These are phyloP conservation scores for Ricordea florida DNA, from an alignment of 92 coral and sea anemone genomes.

Conservation along the genomic window DNA sequence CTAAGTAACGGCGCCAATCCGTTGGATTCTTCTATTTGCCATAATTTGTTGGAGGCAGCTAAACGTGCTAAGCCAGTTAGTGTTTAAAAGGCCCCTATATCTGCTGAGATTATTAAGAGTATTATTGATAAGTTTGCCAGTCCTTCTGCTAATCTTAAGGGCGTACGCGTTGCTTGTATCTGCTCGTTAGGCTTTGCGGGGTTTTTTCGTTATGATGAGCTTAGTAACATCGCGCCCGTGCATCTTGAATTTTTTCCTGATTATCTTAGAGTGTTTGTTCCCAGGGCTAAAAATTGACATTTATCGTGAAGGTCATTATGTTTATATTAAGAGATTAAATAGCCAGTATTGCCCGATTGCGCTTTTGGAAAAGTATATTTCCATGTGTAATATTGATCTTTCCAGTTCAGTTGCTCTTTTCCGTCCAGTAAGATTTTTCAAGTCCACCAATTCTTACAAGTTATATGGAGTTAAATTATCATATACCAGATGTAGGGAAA, in stretches of 20 bases:
- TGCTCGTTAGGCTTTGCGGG: background rate
- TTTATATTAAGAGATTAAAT: constrained; percentile 26
- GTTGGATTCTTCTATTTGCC: too few species aligned
- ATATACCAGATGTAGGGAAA: too few species aligned
- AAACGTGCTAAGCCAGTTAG: too few species aligned
- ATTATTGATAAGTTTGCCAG: too few species aligned
- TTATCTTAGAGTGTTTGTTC: constrained; percentile 40
- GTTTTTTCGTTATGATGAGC: constrained; percentile 25
- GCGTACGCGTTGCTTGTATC: background rate
- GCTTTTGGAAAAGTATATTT: constrained; percentile 26
- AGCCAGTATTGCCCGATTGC: constrained; percentile 40
- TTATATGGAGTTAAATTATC: too few species aligned
- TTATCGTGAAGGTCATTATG: constrained; percentile 49
- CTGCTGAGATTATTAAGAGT: too few species aligned
- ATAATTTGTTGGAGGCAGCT: too few species aligned
- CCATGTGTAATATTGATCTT: background rate
- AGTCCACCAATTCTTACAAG: background rate
- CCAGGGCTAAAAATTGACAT: constrained; percentile 41
- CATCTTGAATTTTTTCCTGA: constrained; percentile 27
- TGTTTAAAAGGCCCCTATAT: too few species aligned
- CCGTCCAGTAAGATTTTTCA: background rate
- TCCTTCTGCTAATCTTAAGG: background rate
- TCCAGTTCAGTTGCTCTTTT: background rate
- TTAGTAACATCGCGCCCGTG: constrained; percentile 2
- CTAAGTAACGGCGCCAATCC: too few species aligned